Evolutionary conservation across 2,888 invertebrate genomes (phyloP).

Genomic region (Stegophylla sp.): DNA sequence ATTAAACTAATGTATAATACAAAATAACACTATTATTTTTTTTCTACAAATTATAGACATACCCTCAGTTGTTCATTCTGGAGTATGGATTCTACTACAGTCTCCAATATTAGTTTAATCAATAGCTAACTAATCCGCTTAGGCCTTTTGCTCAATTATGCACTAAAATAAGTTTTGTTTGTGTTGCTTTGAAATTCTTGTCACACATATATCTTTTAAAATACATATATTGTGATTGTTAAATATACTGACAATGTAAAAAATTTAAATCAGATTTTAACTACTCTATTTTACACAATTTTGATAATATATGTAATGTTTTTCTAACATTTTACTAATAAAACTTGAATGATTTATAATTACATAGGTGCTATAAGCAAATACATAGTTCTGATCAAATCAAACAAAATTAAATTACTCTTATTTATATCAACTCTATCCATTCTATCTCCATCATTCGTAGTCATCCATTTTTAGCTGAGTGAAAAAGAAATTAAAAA

Average conservation of each 20-base stretch:
- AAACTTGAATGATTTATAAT: no score
- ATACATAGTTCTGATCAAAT: no score
- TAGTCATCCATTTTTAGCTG: no score
- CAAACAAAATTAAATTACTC: no score
- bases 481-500: no score
- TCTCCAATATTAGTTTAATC: slow-evolving; percentile 1
- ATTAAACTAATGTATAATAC: slow-evolving; percentile 11
- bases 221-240: not conserved
- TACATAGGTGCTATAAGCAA: no score
- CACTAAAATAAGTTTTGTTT: not conserved
- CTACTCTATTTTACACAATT: no score
- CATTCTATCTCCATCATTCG: no score
- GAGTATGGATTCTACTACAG: slow-evolving; percentile 4
- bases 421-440: no score
- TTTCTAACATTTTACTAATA: no score
- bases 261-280: no score
- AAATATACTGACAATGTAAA: not conserved
- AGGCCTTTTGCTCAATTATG: not conserved
- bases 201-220: not conserved
- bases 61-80: slow-evolving; percentile 23
- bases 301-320: no score
- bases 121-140: slow-evolving; percentile 10
- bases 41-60: slow-evolving; percentile 30
- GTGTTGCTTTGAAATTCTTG: not conserved
- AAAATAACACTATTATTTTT: slow-evolving; percentile 19